Percentiles rank a stretch among this genome's conserved stretches.
Evolutionary conservation across 1,140 invertebrate species (phyloP).

Genomic region (Linepithema humile): DNA sequence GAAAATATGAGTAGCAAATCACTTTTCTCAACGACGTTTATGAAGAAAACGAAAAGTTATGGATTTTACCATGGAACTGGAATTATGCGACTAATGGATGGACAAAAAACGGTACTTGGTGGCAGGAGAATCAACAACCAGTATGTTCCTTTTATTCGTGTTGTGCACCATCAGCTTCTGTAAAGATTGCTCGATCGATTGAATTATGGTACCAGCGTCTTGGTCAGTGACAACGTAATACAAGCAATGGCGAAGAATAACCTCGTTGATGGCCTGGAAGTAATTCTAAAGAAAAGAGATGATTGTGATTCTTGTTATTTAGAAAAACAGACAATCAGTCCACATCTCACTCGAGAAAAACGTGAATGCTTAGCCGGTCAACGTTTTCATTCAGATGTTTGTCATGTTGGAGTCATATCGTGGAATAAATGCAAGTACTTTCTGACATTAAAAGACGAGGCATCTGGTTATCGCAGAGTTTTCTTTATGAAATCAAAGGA

Average conservation of each 20-base stretch:
- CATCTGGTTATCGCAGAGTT: conserved; percentile 67
- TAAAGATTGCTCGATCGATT: not conserved
- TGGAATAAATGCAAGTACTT: conserved; percentile 67
- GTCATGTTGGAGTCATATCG: conserved; percentile 75
- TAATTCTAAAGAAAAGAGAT: conserved; percentile 12
- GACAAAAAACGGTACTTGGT: not conserved
- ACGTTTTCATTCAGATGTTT: conserved; percentile 74
- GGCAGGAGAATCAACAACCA: conserved; percentile 22
- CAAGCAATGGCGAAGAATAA: conserved; percentile 12
- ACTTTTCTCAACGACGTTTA: conserved; percentile 74
- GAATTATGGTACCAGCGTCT: conserved; percentile 32
- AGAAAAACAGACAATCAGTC: conserved; percentile 31
- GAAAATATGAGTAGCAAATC: conserved; percentile 77
- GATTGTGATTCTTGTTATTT: conserved; percentile 60
- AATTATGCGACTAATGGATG: conserved; percentile 15
- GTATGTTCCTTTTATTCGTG: conserved; percentile 26
- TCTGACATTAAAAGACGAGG: conserved; percentile 65
- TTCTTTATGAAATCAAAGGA: conserved; percentile 54
- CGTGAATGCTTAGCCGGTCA: conserved; percentile 21
- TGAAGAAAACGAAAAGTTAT: conserved; percentile 68
- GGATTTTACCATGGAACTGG: conserved; percentile 60
- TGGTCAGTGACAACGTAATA: conserved; percentile 32
- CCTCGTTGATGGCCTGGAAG: conserved; percentile 15
- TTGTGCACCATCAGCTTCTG: not conserved
- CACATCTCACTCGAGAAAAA: conserved; percentile 24